Conservation (phyloP, 2,888 invertebrate genomes). For the Abscondita cerata region DNA sequence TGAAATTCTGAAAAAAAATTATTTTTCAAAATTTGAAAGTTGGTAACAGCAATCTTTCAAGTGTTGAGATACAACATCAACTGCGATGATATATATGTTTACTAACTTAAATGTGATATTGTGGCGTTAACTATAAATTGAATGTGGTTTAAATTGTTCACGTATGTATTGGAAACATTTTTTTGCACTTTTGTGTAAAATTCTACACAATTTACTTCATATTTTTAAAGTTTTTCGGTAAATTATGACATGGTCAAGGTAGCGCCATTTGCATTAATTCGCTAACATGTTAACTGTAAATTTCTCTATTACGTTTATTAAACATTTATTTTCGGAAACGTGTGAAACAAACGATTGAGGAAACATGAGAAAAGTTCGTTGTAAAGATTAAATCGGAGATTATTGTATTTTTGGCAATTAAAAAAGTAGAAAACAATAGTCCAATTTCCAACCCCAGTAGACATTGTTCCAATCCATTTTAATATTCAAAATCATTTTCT, state of each 20-base stretch:
- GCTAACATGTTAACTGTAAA: slow-evolving; percentile 31
- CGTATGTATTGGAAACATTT: not conserved
- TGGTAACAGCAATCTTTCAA: slow-evolving; percentile 15
- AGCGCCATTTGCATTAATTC: slow-evolving; percentile 32
- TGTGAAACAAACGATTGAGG: not conserved
- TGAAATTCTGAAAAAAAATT: too few relatives aligned
- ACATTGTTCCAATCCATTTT: too few relatives aligned
- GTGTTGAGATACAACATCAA: slow-evolving; percentile 14
- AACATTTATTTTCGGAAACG: not conserved
- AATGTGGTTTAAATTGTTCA: slow-evolving; percentile 10
- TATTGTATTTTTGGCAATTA: too few relatives aligned
- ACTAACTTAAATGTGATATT: slow-evolving; percentile 18
- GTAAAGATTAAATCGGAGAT: not conserved
- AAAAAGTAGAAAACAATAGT: too few relatives aligned
- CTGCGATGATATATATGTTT: slow-evolving; percentile 22
- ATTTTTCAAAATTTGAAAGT: slow-evolving; percentile 2
- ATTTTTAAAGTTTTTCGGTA: slow-evolving; percentile 5
- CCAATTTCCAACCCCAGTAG: too few relatives aligned
- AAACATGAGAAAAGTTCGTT: not conserved
- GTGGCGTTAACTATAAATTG: slow-evolving; percentile 7
- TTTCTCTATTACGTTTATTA: slow-evolving; percentile 14
- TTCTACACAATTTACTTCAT: not conserved
- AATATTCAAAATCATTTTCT: too few relatives aligned
- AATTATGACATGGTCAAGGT: slow-evolving; percentile 14
- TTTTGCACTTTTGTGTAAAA: not conserved